phyloP scores from a whole-genome alignment of 2,888 invertebrate species.

The Entomobrya multifasciata region DNA sequence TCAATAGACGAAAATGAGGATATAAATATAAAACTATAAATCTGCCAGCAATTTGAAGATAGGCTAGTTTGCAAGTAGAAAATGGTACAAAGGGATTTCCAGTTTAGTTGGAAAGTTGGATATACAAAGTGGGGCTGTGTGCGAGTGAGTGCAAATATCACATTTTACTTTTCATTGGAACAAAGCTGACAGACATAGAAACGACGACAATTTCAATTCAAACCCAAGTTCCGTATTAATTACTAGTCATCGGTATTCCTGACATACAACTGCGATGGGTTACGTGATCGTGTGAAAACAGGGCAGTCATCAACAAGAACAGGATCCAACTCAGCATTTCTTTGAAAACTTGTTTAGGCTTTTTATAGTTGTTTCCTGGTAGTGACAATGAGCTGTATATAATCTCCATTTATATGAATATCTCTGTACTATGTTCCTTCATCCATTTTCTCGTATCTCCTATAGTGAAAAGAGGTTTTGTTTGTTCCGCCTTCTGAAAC shows the following conservation, averaged over 20 bases:
- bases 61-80: neutral
- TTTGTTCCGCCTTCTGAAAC: neutral
- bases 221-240: conserved; percentile 65
- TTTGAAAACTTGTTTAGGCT: conserved; percentile 42
- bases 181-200: conserved; percentile 29
- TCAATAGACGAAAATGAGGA: neutral
- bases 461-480: conserved; percentile 4
- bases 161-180: conserved; percentile 30
- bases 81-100: neutral
- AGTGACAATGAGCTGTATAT: neutral
- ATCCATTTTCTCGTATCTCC: neutral
- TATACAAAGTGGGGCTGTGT: no score
- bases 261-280: conserved; percentile 47
- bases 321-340: conserved; percentile 31
- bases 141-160: neutral
- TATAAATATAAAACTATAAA: neutral
- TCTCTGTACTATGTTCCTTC: no score
- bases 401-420: neutral
- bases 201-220: conserved; percentile 58
- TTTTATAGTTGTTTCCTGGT: neutral
- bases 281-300: conserved; percentile 57
- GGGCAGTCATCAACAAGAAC: conserved; percentile 41
- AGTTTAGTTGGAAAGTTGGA: no score
- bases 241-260: conserved; percentile 65
- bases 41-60: neutral